A percentile compares a stretch with the other conserved stretches of the same genome.
phyloP scores from a whole-genome alignment of 92 coral and sea anemone genomes.

The Zoanthus solanderi region DNA sequence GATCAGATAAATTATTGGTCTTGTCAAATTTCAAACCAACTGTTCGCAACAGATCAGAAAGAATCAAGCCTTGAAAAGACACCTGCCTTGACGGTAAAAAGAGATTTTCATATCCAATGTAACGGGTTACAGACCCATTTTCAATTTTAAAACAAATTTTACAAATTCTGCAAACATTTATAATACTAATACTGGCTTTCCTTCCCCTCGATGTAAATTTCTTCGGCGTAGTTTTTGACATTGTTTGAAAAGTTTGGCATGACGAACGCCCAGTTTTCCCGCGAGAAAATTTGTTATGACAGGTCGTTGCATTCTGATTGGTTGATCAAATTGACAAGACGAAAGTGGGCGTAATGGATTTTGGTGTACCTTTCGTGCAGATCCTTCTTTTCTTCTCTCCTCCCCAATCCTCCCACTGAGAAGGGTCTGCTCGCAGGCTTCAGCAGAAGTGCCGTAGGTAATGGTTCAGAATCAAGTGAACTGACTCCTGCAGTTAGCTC shows the following conservation, averaged over 20 bases:
- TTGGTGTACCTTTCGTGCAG: neutral
- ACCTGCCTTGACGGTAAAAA: conserved; percentile 9
- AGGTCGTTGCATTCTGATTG: neutral
- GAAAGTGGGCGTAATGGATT: neutral
- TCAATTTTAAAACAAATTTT: neutral
- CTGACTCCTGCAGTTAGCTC: neutral
- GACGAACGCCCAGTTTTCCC: neutral
- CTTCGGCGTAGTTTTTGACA: neutral
- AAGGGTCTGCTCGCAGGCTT: too few relatives aligned
- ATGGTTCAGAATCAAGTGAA: neutral
- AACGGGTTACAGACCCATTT: conserved; percentile 2
- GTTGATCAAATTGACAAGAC: neutral
- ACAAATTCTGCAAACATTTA: neutral
- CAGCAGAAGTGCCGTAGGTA: neutral
- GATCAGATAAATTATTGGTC: conserved; percentile 7
- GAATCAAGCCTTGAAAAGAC: conserved; percentile 18
- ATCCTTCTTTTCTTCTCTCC: neutral
- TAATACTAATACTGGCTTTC: neutral
- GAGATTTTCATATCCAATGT: conserved; percentile 15
- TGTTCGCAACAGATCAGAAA: conserved; percentile 24
- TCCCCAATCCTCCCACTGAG: too few relatives aligned
- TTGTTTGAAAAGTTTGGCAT: neutral
- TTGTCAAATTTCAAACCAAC: conserved; percentile 11
- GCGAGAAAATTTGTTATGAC: neutral
- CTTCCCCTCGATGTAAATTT: neutral